phyloP scores from a whole-genome alignment of 2,113 vertebrate species.

The Eolophus roseicapilla region DNA sequence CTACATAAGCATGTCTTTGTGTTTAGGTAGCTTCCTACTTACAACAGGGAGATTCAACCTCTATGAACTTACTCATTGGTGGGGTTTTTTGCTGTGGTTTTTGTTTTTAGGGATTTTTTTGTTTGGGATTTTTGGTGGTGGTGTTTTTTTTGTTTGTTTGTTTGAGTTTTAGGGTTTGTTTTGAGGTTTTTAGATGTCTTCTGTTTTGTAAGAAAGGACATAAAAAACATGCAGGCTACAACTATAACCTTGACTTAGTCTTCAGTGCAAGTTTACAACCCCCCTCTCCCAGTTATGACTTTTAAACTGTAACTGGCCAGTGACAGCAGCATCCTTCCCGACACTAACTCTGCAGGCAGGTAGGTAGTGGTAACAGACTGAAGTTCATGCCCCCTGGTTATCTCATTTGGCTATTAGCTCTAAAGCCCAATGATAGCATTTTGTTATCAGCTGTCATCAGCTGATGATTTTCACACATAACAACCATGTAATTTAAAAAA shows the following conservation, averaged over 20 bases:
- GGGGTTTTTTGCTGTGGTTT: not conserved
- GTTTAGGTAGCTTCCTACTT: not conserved
- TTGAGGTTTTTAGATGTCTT: not conserved
- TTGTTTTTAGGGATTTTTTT: not conserved
- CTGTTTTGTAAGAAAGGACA: not conserved
- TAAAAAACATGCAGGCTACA: not conserved
- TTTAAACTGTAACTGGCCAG: not conserved
- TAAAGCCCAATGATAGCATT: not conserved
- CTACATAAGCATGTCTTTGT: not conserved
- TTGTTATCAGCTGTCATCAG: not conserved
- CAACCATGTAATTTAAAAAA: not conserved
- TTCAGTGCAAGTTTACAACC: not conserved
- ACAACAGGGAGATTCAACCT: not conserved
- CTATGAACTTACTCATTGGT: not conserved
- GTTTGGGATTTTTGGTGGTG: fast-evolving
- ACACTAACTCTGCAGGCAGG: not conserved
- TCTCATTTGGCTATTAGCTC: not conserved
- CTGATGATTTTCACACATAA: constrained; percentile 15
- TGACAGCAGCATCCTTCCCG: not conserved
- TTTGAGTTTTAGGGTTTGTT: not conserved
- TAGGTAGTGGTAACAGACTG: not conserved
- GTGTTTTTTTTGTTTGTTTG: not conserved
- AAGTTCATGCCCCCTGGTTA: not conserved
- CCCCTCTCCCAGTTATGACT: fast-evolving
- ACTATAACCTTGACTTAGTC: not conserved